phyloP scores from a whole-genome alignment of 2,113 vertebrate genomes.

The Pollachius pollachius region DNA sequence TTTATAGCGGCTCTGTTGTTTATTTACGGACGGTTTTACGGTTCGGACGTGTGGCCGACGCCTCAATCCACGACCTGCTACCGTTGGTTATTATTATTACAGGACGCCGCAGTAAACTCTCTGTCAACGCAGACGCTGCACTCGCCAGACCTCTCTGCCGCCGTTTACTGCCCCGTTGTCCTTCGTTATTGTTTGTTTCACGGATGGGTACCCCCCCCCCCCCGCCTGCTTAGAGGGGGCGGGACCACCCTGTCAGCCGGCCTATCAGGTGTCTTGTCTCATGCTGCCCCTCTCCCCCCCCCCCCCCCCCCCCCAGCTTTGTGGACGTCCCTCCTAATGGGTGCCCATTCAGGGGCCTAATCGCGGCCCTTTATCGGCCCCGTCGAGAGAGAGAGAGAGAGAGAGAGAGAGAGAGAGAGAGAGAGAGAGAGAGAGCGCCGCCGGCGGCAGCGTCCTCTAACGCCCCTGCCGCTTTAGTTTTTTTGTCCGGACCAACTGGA shows the following conservation, averaged over 20 bases:
- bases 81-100: too few species aligned
- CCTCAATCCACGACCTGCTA: too few species aligned
- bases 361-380: slow-evolving; percentile 63
- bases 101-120: too few species aligned
- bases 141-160: too few species aligned
- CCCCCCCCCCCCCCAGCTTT: slow-evolving; percentile 41
- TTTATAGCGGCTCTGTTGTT: too few species aligned
- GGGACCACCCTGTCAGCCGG: slow-evolving; percentile 31
- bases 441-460: slow-evolving; percentile 45
- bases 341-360: slow-evolving; percentile 63
- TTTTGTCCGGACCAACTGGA: slow-evolving; percentile 69
- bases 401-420: too few species aligned
- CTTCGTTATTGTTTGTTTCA: too few species aligned
- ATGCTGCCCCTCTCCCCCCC: slow-evolving; percentile 37
- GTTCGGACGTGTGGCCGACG: too few species aligned
- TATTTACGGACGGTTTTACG: too few species aligned
- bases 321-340: slow-evolving; percentile 67
- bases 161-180: too few species aligned
- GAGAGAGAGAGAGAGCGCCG: too few species aligned
- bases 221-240: background rate
- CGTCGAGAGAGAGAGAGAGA: slow-evolving; percentile 53
- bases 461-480: background rate
- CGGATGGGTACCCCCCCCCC: slow-evolving; percentile 8
- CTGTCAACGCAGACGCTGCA: too few species aligned
- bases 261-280: slow-evolving; percentile 41